Evolutionary conservation across 2,113 vertebrate genomes (phyloP), one percentile per base, ranked within the genome.

Genomic region (Gasterosteus aculeatus): DNA sequence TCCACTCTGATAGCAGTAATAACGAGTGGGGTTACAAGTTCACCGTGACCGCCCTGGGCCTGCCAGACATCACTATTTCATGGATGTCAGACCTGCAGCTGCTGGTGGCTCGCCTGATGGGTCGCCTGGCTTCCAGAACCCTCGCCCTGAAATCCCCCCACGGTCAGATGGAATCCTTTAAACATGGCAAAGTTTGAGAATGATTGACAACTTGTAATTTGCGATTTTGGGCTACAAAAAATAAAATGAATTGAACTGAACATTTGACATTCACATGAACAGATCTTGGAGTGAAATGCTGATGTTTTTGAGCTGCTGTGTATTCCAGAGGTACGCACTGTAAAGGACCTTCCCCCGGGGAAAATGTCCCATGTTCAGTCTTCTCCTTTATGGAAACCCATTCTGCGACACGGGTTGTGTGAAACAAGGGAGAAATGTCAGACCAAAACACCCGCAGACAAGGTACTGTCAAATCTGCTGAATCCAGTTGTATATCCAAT

Each of bases 1-100:
- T 99, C 93, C 97, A 98, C 94, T 99, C 98, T 31, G 98, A 99
- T 84, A 98, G 95, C 94, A 99, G 96, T 73, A 98, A 98, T 86
- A 99, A 97, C 15, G 98, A 99, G 90, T 99, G 98, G 98, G 98
- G 98, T 76, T 99, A 98, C 93, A 98, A 97, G 91, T 99, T 99
- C 81, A 94, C 94, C 0, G 95, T 99, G 80, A 98, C 96, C 1
- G 97, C 98, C 4, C 95, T 94, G 0, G 97, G 98, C 72, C 93
- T 98, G 2, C 97, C 97, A 0, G 97, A 99, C 51, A 95, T 99
- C 54, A 95, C 96, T 0, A 93, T 99, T 33, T 98, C 97, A 14
- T 99, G 97, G 98, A 96, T 95, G 75, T 93, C 97, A n/a, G 98
- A 99, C 87, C 91, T 99, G 79, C 96, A 98, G 76, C 96, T 99